A percentile compares a stretch with the other conserved stretches of the same genome.
Evolutionary conservation across 2,888 invertebrate species (phyloP).

Genomic region (Oscheius sp.): DNA sequence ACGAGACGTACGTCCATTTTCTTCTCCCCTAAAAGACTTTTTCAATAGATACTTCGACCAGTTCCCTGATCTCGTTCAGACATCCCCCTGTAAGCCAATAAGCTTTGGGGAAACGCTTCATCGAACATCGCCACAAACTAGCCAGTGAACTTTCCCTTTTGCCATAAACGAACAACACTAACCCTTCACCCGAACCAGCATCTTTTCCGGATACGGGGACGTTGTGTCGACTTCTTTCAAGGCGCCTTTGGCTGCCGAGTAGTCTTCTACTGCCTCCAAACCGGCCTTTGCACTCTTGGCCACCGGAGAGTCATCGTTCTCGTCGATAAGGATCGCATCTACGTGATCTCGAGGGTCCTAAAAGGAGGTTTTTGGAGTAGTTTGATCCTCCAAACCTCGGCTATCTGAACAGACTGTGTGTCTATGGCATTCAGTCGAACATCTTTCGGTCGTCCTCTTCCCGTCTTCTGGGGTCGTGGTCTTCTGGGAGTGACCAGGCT

Average conservation of each 20-base stretch:
- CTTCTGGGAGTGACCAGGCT: conserved; percentile 42
- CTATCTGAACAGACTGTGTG: conserved; percentile 10
- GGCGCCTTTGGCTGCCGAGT: conserved; percentile 41
- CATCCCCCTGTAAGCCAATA: conserved; percentile 1
- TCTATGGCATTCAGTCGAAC: conserved; percentile 29
- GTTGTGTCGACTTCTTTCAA: conserved; percentile 49
- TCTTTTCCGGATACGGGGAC: conserved; percentile 60
- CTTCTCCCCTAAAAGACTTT: conserved; percentile 42
- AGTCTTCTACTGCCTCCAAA: conserved; percentile 43
- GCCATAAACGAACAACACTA: background rate
- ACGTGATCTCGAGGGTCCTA: conserved; percentile 38
- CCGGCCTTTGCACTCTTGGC: conserved; percentile 37
- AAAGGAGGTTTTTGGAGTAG: background rate
- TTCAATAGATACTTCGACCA: background rate
- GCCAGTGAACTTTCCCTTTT: no score
- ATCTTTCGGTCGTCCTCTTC: conserved; percentile 40
- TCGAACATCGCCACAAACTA: background rate
- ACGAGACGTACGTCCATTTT: conserved; percentile 63
- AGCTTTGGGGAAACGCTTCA: conserved; percentile 6
- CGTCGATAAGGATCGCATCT: conserved; percentile 25
- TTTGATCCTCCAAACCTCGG: conserved; percentile 5
- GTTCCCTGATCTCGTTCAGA: background rate
- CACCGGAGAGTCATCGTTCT: conserved; percentile 32
- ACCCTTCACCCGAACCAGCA: conserved; percentile 64
- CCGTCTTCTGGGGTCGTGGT: conserved; percentile 41